phyloP scores from a whole-genome alignment of 2,797 vertebrate species.

The Onychomys arenicola region DNA sequence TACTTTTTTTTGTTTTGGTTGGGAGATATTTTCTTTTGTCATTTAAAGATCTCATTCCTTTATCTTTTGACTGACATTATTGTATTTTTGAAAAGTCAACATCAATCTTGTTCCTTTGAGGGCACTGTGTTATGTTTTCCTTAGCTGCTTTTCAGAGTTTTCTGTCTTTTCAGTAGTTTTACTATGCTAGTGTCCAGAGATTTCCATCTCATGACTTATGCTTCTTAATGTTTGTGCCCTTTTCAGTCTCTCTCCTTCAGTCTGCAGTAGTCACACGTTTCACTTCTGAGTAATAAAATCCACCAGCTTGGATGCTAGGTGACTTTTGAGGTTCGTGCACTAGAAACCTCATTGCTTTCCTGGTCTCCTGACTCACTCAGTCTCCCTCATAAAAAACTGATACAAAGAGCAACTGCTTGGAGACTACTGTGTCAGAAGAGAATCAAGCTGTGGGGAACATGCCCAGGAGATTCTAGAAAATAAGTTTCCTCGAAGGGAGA shows the following conservation, averaged over 20 bases:
- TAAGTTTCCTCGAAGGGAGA: background rate
- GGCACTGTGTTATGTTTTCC: conserved; percentile 30
- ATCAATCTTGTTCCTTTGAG: background rate
- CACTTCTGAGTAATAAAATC: background rate
- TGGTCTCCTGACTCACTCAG: background rate
- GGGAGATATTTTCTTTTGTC: conserved; percentile 41
- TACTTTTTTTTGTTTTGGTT: background rate
- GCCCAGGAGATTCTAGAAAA: background rate
- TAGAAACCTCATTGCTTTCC: background rate
- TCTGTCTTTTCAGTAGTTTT: conserved; percentile 54
- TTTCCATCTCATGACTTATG: background rate
- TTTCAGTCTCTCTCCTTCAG: background rate
- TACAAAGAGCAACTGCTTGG: background rate
- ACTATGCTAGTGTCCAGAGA: background rate
- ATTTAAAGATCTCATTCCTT: conserved; percentile 10
- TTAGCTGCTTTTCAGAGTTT: conserved; percentile 40
- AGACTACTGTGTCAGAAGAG: background rate
- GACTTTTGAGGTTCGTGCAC: background rate
- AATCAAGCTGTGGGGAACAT: background rate
- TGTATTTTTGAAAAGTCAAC: conserved; percentile 47
- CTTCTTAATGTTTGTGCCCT: background rate
- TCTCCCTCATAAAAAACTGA: background rate
- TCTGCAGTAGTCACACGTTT: background rate
- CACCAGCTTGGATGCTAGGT: background rate
- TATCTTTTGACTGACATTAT: conserved; percentile 44